Evolutionary conservation across 2,113 vertebrate species (phyloP), one percentile per base, ranked within the genome.

Genomic region (Stegastes partitus): DNA sequence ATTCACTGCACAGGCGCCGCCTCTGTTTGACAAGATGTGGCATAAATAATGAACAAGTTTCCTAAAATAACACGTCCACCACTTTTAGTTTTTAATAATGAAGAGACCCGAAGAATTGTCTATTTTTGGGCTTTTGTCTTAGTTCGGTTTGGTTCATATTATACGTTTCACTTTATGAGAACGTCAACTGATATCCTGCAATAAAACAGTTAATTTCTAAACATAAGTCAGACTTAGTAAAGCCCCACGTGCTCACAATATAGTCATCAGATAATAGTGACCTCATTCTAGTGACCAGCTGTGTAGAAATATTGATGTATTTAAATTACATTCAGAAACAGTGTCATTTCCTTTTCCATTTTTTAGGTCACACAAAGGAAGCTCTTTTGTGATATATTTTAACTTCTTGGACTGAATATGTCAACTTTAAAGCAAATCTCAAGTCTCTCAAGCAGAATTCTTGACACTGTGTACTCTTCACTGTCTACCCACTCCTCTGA

Each of bases 351-450:
- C 9, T 64, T 62, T 8, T 21, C 2, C 19, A 8, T 50, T 62
- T 18, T 39, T 74, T 34, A 9, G n/a, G 8, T 55, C 56, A 44
- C 42, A 68, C 28, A 23, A 16, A 42, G 1, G 6, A 26, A 28
- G 19, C 7, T 1, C 26, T 63, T 54, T 39, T 58, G 8, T 49
- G 28, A 47, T 26, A 15, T 22, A 0, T 53, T 79, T 62, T 21
- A 67, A 63, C 26, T 67, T 67, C 2, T 37, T 68, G 58, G 39
- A 50, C 75, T 79, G 25, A 79, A 57, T 72, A 53, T 8, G 18
- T 83, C 59, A 49, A 5, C 68, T 63, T 77, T 11, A 77, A 82
- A 77, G 54, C 4, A 42, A 18, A 4, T 25, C 31, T 73, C n/a
- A 47, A 34, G 9, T 42, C 61, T 64, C 16, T 47, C 12, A 64